Base-by-base conservation (phyloP, 2,888 invertebrate genomes). In the Trypoxylon attenuatum region DNA sequence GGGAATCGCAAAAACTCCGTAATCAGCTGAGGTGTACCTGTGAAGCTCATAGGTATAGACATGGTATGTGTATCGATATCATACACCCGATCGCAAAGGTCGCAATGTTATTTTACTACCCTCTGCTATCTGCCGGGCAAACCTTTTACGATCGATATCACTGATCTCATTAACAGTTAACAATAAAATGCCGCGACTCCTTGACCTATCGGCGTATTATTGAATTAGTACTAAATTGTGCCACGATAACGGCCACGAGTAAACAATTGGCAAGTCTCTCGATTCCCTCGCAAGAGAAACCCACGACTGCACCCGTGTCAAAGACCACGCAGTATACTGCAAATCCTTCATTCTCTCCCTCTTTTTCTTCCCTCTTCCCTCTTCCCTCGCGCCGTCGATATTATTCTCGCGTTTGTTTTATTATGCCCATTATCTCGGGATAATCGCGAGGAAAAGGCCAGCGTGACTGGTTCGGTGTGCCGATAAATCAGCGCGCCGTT, bases 131-230 rank as follows among this genome's bases (percentile, higher is more conserved):
- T 65, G 58, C 55, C 39, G 54, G 10, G 16, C 42, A 67, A 65
- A 76, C 75, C 69, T 76, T n/a, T 75, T 75, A 51, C 65, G 67
- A 75, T 75, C 69, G 61, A 18, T 75, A 75, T 75, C 76, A 72
- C 50, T 67, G 75, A 73, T 76, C 76, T 76, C 76, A 75, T 75
- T 75, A 72, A 60, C 49, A 63, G 61, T 72, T 75, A 75, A 75
- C 75, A 76, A 75, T 75, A 67, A 75, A 75, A 76, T 72, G 75
- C 72, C 75, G 69, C 47, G 63, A 59, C 47, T 49, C 55, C 43
- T 49, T 71, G 71, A 71, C 75, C 73, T 68, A 73, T 69, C 52
- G 51, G 23, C 29, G 42, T 53, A 59, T 74, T 58, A 41, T 62
- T 47, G 52, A 41, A 61, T 67, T 59, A 47, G 60, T 63, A 59